These are phyloP conservation scores for Dolichomitus sp. DNA, from an alignment of 2,888 invertebrate species.

Conservation along the genomic window DNA sequence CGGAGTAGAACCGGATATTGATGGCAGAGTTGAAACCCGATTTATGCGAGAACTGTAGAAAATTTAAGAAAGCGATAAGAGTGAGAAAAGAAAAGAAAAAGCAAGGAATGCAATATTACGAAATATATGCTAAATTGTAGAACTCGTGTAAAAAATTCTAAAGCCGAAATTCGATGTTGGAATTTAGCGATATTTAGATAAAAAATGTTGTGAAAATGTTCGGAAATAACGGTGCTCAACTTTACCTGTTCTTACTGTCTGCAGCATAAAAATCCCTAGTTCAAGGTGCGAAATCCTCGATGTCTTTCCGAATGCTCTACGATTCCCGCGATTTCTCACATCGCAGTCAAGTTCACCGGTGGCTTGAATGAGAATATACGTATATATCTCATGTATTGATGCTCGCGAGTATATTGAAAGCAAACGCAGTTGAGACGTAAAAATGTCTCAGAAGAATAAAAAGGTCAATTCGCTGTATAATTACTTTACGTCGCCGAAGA, in stretches of 20 bases:
- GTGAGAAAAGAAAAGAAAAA: too few relatives aligned
- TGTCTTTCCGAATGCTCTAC: conserved; percentile 38
- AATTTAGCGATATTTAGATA: neutral
- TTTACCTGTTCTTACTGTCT: neutral
- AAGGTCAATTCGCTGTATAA: conserved; percentile 90
- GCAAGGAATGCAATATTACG: too few relatives aligned
- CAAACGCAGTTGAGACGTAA: conserved; percentile 19
- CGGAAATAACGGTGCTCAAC: neutral
- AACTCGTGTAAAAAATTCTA: too few relatives aligned
- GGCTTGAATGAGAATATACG: neutral
- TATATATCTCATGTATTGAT: neutral
- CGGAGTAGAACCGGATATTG: too few relatives aligned
- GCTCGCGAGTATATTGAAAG: conserved; percentile 22
- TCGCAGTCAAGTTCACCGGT: conserved; percentile 28
- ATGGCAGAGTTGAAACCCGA: too few relatives aligned
- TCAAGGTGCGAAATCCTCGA: conserved; percentile 8
- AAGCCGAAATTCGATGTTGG: too few relatives aligned
- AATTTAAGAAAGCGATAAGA: too few relatives aligned
- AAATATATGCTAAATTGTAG: too few relatives aligned
- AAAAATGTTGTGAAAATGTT: neutral
- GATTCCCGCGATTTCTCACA: conserved; percentile 55
- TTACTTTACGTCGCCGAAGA: conserved; percentile 88
- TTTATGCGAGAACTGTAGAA: too few relatives aligned
- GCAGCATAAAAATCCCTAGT: conserved; percentile 10
- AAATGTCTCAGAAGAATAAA: conserved; percentile 46